phyloP scores from a whole-genome alignment of 1,140 invertebrate species.

The Zaprionus tsacasi region DNA sequence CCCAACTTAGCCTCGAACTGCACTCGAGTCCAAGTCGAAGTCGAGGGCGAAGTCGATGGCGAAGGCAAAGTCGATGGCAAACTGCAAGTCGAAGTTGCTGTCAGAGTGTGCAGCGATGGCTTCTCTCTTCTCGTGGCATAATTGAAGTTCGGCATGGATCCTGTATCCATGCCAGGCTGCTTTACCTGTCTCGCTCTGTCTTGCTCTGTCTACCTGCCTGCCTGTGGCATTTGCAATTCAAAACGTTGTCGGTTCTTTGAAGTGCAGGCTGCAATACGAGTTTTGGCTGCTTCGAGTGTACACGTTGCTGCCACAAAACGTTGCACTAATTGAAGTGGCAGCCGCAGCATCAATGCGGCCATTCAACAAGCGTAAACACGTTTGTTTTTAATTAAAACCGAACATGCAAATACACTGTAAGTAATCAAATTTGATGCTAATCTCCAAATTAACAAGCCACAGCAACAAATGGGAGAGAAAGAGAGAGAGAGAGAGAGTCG shows the following conservation, averaged over 20 bases:
- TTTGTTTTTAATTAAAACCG: conserved; percentile 47
- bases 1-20: conserved; percentile 24
- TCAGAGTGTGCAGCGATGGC: conserved; percentile 1
- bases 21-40: conserved; percentile 32
- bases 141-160: conserved; percentile 45
- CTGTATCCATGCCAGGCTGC: neutral
- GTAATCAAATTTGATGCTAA: conserved; percentile 68
- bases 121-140: conserved; percentile 18
- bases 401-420: neutral
- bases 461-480: conserved; percentile 44
- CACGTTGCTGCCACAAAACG: conserved; percentile 48
- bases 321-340: conserved; percentile 71
- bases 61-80: conserved; percentile 7
- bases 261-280: conserved; percentile 72
- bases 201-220: conserved; percentile 6
- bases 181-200: neutral
- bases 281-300: conserved; percentile 30
- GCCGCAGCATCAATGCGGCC: conserved; percentile 41
- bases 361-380: conserved; percentile 31
- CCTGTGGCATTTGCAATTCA: conserved; percentile 72
- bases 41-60: conserved; percentile 5
- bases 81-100: conserved; percentile 23
- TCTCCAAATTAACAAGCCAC: conserved; percentile 57
- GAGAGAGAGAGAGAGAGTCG: neutral
- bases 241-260: conserved; percentile 57